Percentiles rank a stretch among this genome's conserved stretches.
Conservation (phyloP, 2,888 invertebrate genomes). For the Tridacna crocea region DNA sequence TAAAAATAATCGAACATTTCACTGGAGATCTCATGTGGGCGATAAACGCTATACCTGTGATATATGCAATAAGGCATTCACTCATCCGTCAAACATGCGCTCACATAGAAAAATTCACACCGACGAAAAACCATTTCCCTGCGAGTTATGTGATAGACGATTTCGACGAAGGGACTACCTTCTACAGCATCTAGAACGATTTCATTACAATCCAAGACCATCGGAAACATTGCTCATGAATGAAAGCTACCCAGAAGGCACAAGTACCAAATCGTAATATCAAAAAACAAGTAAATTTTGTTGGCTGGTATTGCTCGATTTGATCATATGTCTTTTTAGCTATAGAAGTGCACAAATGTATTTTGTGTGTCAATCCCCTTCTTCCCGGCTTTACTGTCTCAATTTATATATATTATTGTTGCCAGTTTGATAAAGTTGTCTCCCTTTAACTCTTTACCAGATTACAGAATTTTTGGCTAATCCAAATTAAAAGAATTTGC, state of each 20-base stretch:
- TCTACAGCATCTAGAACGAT: constrained; percentile 52
- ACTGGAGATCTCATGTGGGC: constrained; percentile 60
- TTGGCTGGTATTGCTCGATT: background rate
- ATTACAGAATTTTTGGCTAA: too few species aligned
- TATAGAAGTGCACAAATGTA: too few species aligned
- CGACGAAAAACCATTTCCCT: constrained; percentile 71
- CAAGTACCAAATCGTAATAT: background rate
- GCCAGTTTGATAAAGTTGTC: too few species aligned
- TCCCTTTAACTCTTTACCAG: too few species aligned
- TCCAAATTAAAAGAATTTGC: too few species aligned
- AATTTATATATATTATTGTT: too few species aligned
- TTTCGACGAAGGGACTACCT: constrained; percentile 55
- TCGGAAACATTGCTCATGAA: background rate
- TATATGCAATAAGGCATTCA: constrained; percentile 71
- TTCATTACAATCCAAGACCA: constrained; percentile 41
- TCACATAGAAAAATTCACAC: constrained; percentile 68
- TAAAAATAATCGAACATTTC: constrained; percentile 60
- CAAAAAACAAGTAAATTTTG: background rate
- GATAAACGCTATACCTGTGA: constrained; percentile 66
- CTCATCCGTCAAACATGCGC: constrained; percentile 69
- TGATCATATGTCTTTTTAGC: background rate
- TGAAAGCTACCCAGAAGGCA: background rate
- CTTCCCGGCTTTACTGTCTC: too few species aligned
- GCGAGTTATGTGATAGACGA: constrained; percentile 56
- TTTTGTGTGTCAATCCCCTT: too few species aligned